Conservation (phyloP, 2,113 vertebrate genomes). For the Istiophorus platypterus region DNA sequence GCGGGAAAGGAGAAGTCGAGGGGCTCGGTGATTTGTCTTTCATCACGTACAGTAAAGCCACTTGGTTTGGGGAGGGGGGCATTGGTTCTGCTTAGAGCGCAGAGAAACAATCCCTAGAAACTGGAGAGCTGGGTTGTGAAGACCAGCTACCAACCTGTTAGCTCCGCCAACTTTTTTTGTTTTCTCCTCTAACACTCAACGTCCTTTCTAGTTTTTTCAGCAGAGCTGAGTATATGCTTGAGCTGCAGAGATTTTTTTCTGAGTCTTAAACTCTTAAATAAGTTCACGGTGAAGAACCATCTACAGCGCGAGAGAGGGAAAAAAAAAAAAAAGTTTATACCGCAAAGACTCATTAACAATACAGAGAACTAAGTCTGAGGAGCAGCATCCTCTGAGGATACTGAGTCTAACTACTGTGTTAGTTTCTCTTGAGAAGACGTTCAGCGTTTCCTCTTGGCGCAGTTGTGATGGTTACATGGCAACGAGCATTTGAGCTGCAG, state of each 20-base stretch:
- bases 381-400: conserved; percentile 8
- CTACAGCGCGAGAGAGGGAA: neutral
- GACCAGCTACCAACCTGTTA: conserved; percentile 73
- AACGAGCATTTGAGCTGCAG: conserved; percentile 7
- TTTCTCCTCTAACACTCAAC: neutral
- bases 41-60: conserved; percentile 48
- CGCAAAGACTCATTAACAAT: conserved; percentile 16
- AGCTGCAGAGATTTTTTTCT: neutral
- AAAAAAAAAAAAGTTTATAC: neutral
- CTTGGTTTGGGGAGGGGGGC: conserved; percentile 20
- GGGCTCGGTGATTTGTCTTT: conserved; percentile 39
- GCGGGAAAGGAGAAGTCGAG: conserved; percentile 2
- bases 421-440: neutral
- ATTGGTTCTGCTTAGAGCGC: conserved; percentile 30
- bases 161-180: conserved; percentile 7
- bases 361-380: neutral
- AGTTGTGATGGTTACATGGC: conserved; percentile 25
- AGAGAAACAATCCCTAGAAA: conserved; percentile 29
- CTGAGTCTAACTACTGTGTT: neutral
- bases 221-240: neutral
- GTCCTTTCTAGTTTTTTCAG: neutral
- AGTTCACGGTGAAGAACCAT: neutral
- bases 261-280: neutral
- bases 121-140: conserved; percentile 58
- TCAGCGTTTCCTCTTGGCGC: conserved; percentile 9